Evolutionary conservation across 2,888 invertebrate species (phyloP).

Genomic region (Limnephilus marmoratus): DNA sequence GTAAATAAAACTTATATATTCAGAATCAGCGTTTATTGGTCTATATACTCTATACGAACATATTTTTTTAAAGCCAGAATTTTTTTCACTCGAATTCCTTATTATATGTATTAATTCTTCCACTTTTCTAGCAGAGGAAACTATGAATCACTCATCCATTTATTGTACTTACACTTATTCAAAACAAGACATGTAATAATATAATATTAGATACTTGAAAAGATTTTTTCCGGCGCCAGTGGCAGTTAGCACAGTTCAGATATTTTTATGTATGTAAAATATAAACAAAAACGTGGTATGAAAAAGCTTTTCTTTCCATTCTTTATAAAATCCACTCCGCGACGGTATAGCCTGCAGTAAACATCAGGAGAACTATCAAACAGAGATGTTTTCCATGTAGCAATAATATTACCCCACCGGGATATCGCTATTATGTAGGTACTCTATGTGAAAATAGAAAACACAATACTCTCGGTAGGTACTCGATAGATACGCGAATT

Average conservation of each 20-base stretch:
- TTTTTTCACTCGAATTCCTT: too few species aligned
- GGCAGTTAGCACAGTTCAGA: not conserved
- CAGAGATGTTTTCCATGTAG: constrained; percentile 80
- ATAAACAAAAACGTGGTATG: not conserved
- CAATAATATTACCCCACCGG: constrained; percentile 70
- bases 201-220: too few species aligned
- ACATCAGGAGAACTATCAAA: constrained; percentile 75
- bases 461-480: not conserved
- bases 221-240: not conserved
- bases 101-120: not conserved
- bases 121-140: not conserved
- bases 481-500: not conserved
- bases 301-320: constrained; percentile 54
- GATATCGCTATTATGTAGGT: constrained; percentile 48
- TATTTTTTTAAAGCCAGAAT: too few species aligned
- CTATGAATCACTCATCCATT: not conserved
- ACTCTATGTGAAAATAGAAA: constrained; percentile 48
- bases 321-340: constrained; percentile 67
- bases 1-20: too few species aligned
- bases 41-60: too few species aligned
- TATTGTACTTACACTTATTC: not conserved
- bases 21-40: too few species aligned
- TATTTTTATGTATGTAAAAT: not conserved
- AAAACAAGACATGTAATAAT: too few species aligned
- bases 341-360: constrained; percentile 68